phyloP scores from a whole-genome alignment of 2,113 vertebrate genomes.

The Gallinago media region DNA sequence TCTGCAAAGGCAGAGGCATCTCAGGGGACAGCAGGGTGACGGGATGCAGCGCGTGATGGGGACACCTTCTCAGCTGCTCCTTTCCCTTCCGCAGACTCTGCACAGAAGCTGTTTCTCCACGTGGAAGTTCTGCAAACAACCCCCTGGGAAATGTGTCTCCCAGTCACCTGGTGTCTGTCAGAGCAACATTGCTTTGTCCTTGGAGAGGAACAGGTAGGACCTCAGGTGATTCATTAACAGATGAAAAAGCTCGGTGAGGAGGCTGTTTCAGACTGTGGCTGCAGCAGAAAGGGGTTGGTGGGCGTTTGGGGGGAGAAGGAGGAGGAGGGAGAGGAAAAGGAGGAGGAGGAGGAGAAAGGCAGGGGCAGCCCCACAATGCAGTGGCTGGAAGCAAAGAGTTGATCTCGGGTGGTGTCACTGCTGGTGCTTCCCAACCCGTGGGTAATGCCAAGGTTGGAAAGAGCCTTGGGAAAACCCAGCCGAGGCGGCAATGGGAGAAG shows the following conservation, averaged over 20 bases:
- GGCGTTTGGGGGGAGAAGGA: background rate
- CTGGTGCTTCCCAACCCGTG: background rate
- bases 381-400: accelerated
- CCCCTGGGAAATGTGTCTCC: background rate
- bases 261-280: background rate
- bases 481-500: background rate
- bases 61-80: background rate
- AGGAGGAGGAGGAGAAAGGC: too few species aligned
- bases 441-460: background rate
- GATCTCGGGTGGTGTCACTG: too few species aligned
- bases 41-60: background rate
- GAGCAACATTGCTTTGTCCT: background rate
- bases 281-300: background rate
- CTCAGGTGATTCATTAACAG: constrained; percentile 7
- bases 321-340: too few species aligned
- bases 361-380: background rate
- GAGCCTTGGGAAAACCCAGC: too few species aligned
- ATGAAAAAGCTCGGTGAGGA: background rate
- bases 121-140: background rate
- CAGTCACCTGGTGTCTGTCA: background rate
- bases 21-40: background rate
- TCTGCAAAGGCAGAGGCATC: background rate
- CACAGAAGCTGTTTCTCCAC: background rate
- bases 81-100: background rate
- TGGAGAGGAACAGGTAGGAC: background rate